Evolutionary conservation across 2,888 invertebrate species (phyloP), one percentile per base, ranked within the genome.

Genomic region (Hemithea aestivaria): DNA sequence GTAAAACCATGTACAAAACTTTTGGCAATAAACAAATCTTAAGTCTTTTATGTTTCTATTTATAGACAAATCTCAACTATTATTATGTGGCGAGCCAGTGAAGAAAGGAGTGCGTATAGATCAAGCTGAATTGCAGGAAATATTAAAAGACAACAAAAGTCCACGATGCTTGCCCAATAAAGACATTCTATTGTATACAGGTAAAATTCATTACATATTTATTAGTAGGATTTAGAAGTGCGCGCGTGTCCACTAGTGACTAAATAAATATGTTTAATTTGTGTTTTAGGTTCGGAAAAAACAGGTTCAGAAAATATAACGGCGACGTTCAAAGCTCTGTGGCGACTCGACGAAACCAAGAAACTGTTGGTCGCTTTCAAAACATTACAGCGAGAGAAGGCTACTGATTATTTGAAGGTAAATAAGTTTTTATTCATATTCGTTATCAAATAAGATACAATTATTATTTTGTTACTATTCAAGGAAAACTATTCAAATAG

Each of bases 331-430:
- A 90, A 92, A 66, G 93, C 94, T 10, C 88, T 94, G 71, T 95
- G 95, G 95, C 90, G 91, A 61, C 88, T 93, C 9, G 90, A 91
- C 21, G 93, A 93, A 64, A 91, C 91, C 0, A 93, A 92, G 61
- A 94, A 93, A 73, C 76, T 94, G 12, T 90, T 93, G 58, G 94
- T 95, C 7, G 95, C 94, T 0, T 90, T 96, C 65, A 96, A 96
- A 73, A 89, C 93, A 35, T 74, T 96, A 8, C 94, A 92, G 57
- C 88, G 90, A 32, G 91, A 92, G 35, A 89, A 88, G 42, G 80
- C 83, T 10, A 90, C 90, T 45, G 88, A 88, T 45, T 81, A 91
- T 69, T 84, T 91, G 51, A 90, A 90, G 80, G 92, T 92, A 76
- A 46, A 22, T 12, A 22, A 7, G 2, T n/a, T n/a, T 27, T 27